Base-by-base conservation (phyloP, 2,113 vertebrate species). In the Synchiropus splendidus region DNA sequence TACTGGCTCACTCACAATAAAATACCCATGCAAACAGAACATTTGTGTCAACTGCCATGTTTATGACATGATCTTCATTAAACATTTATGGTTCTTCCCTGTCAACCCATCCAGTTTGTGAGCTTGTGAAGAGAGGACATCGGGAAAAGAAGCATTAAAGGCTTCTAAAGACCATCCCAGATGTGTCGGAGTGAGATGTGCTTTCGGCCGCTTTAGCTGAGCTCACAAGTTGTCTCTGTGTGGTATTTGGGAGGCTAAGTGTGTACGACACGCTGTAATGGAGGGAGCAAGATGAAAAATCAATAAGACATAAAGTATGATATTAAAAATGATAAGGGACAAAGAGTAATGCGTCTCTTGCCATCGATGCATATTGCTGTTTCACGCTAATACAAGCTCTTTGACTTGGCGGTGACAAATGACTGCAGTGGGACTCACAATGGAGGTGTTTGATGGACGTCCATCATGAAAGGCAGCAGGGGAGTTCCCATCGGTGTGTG, bases 271-370 rank as follows among this genome's bases (percentile, higher is more conserved):
- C 35, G 36, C 48, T 46, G n/a, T n/a, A n/a, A n/a, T n/a, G n/a
- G n/a, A n/a, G n/a, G n/a, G n/a, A n/a, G 50, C 11, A 9, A 35
- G 49, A 67, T 18, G 41, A 67, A 45, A 69, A 70, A 72, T 71
- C 69, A 77, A 71, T 78, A 78, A 67, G 66, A 71, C 73, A 55
- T 53, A 72, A 77, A 80, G 76, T 72, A 47, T 70, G 65, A 78
- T 72, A 36, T 52, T 75, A 65, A 77, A n/a, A n/a, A n/a, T n/a
- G n/a, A n/a, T n/a, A n/a, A 50, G 48, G 50, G 53, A 67, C 59
- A 69, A 69, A 72, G 67, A 70, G 46, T 66, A 60, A 69, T 62
- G 64, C 67, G 43, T 77, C 55, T 70, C 61, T 43, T 61, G 50
- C 54, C 48, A 38, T 36, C 52, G 54, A n/a, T n/a, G n/a, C n/a